phyloP scores from a whole-genome alignment of 2,888 invertebrate species.

The Ischnura elegans region DNA sequence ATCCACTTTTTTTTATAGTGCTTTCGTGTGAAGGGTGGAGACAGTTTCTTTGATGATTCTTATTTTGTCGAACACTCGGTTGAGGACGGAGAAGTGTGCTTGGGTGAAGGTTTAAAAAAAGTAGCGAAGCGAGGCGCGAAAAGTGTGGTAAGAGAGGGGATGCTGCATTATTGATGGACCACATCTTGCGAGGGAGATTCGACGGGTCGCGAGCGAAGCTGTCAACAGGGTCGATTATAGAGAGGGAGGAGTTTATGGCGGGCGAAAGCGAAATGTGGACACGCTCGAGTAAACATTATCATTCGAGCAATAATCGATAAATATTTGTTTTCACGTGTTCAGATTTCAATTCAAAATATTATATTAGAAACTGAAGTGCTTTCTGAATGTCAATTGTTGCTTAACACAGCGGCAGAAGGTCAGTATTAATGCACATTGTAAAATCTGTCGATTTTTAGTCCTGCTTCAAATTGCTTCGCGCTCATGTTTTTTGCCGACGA shows the following conservation, averaged over 20 bases:
- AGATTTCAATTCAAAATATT: too few relatives aligned
- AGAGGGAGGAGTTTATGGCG: background rate
- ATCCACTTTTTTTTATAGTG: too few relatives aligned
- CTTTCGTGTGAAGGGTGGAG: too few relatives aligned
- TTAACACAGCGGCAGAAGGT: too few relatives aligned
- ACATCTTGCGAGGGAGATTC: background rate
- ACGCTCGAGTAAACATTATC: background rate
- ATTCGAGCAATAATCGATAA: background rate
- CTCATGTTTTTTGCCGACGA: too few relatives aligned
- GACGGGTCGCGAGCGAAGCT: too few relatives aligned
- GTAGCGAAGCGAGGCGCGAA: background rate
- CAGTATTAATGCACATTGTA: too few relatives aligned
- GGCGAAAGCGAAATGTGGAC: background rate
- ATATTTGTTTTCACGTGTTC: background rate
- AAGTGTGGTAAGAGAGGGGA: background rate
- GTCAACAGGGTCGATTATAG: background rate
- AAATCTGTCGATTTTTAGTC: too few relatives aligned
- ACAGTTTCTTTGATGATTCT: too few relatives aligned
- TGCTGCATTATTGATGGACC: background rate
- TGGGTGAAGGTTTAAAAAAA: background rate
- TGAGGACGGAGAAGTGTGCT: background rate
- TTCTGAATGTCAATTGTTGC: too few relatives aligned
- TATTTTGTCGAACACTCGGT: background rate
- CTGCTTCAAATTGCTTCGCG: too few relatives aligned
- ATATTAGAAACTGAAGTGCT: too few relatives aligned